Percentiles rank a stretch among this genome's conserved stretches.
Conservation (phyloP, 2,888 invertebrate genomes). For the Plusia festucae region DNA sequence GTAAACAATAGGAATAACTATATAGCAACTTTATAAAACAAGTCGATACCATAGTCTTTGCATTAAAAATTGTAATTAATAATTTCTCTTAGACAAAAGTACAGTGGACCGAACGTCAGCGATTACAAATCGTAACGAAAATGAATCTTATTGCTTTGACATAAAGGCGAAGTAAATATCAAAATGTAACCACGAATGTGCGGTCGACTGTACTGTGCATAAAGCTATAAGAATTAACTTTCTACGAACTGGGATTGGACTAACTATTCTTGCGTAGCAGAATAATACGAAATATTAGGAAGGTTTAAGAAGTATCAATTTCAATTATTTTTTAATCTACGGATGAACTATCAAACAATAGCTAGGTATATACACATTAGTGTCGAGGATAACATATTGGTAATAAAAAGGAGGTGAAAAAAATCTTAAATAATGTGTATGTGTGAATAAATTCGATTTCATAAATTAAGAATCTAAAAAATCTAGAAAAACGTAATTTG, state of each 20-base stretch:
- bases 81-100: constrained; percentile 41
- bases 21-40: constrained; percentile 38
- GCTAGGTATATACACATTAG: constrained; percentile 43
- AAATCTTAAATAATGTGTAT: constrained; percentile 14
- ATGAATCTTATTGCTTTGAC: constrained; percentile 1
- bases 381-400: constrained; percentile 22
- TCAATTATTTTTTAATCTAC: constrained; percentile 49
- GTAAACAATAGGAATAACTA: constrained; percentile 21
- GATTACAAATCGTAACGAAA: neutral
- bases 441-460: constrained; percentile 24
- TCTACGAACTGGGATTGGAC: constrained; percentile 53
- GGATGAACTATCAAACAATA: constrained; percentile 46
- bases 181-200: too few relatives aligned
- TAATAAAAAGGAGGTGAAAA: constrained; percentile 31
- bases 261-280: constrained; percentile 57
- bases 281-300: constrained; percentile 51
- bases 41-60: constrained; percentile 25
- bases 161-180: neutral
- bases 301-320: constrained; percentile 41
- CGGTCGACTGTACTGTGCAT: constrained; percentile 37
- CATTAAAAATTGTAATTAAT: constrained; percentile 33
- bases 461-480: constrained; percentile 22
- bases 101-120: constrained; percentile 32
- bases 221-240: constrained; percentile 53
- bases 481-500: neutral